Conservation (phyloP, 2,888 invertebrate genomes). For the Orthosia gothica region DNA sequence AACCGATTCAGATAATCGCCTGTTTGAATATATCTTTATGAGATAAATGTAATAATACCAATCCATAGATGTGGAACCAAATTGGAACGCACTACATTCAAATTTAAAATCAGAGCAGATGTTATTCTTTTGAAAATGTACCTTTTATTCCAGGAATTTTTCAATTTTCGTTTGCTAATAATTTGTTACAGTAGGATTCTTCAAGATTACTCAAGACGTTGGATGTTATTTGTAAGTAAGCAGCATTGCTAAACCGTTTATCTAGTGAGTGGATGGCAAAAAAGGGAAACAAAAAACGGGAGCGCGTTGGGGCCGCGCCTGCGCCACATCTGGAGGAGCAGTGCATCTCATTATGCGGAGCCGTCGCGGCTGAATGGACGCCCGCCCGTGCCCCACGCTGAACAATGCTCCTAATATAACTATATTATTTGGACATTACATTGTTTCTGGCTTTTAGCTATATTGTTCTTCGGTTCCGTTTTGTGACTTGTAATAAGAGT, state of each 20-base stretch:
- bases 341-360: conserved; percentile 89
- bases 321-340: conserved; percentile 89
- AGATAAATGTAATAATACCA: not conserved
- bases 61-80: not conserved
- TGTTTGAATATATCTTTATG: not conserved
- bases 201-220: conserved; percentile 17
- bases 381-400: conserved; percentile 77
- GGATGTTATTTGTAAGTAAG: conserved; percentile 44
- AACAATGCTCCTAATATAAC: conserved; percentile 77
- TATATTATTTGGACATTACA: conserved; percentile 67
- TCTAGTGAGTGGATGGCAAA: conserved; percentile 66
- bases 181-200: not conserved
- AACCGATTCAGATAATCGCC: not conserved
- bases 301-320: conserved; percentile 85
- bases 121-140: conserved; percentile 1
- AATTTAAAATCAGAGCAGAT: not conserved
- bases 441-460: conserved; percentile 60
- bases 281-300: conserved; percentile 83
- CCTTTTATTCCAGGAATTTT: not conserved
- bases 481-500: conserved; percentile 39
- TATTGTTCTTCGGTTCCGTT: conserved; percentile 56
- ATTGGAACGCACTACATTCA: not conserved
- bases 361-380: conserved; percentile 86
- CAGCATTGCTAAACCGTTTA: conserved; percentile 63
- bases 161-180: conserved; percentile 1